Conservation (phyloP, 2,888 invertebrate genomes). For the Lampropteryx suffumata region DNA sequence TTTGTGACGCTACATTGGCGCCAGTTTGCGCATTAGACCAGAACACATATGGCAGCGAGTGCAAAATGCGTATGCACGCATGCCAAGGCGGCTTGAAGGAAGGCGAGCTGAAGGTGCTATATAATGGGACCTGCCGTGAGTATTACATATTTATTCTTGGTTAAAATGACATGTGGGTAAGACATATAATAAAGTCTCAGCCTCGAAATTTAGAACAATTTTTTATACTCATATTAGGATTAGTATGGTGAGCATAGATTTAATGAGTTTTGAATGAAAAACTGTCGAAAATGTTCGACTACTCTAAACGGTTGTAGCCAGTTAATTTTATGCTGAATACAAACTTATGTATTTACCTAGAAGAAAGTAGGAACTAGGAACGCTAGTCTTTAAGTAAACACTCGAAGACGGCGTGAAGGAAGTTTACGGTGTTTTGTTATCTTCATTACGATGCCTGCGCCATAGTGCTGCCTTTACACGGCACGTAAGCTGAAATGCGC, state of each 20-base stretch:
- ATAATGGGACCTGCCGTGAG: constrained; percentile 82
- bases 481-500: constrained; percentile 6
- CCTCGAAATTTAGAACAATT: too few species aligned
- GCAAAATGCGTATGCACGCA: constrained; percentile 90
- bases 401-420: constrained; percentile 5
- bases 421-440: constrained; percentile 17
- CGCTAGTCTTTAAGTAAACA: constrained; percentile 4
- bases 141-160: constrained; percentile 21
- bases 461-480: constrained; percentile 3
- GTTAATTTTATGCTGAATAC: too few species aligned
- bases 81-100: constrained; percentile 88
- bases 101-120: constrained; percentile 84
- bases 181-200: too few species aligned
- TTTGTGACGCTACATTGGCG: constrained; percentile 89
- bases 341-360: too few species aligned
- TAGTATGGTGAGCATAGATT: too few species aligned
- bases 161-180: too few species aligned
- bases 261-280: too few species aligned
- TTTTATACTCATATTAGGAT: too few species aligned
- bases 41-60: constrained; percentile 92
- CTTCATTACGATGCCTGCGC: constrained; percentile 11
- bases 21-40: constrained; percentile 90
- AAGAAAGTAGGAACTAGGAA: neutral
- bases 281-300: too few species aligned
- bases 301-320: too few species aligned